A percentile compares a stretch with the other conserved stretches of the same genome.
phyloP scores from a whole-genome alignment of 2,888 invertebrate species.

The Philaethria dido region DNA sequence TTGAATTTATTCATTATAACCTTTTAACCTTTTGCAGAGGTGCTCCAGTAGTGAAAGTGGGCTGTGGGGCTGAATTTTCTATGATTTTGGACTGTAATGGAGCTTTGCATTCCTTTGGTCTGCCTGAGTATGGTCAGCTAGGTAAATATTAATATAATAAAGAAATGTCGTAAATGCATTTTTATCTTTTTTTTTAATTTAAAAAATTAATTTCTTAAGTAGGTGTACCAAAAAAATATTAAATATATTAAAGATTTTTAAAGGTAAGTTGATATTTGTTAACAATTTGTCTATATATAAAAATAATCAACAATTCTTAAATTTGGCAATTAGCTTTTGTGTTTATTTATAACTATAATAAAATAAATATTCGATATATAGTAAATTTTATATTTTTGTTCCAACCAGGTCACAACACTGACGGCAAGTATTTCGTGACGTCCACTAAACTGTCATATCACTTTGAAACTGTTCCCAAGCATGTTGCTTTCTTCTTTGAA shows the following conservation, averaged over 20 bases:
- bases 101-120: conserved; percentile 94
- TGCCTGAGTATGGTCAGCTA: conserved; percentile 96
- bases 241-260: too few species aligned
- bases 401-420: conserved; percentile 93
- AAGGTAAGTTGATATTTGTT: too few species aligned
- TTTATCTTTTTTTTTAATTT: too few species aligned
- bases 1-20: conserved; percentile 16
- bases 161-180: too few species aligned
- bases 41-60: conserved; percentile 93
- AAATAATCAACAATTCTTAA: too few species aligned
- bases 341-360: too few species aligned
- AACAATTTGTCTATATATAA: too few species aligned
- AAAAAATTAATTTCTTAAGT: too few species aligned
- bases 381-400: background rate
- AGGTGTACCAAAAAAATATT: too few species aligned
- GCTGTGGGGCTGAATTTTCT: conserved; percentile 96
- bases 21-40: conserved; percentile 84
- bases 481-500: conserved; percentile 93
- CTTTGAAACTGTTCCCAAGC: conserved; percentile 93
- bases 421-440: conserved; percentile 96
- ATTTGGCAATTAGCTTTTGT: too few species aligned
- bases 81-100: conserved; percentile 95
- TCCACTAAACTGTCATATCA: conserved; percentile 94
- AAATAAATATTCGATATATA: too few species aligned
- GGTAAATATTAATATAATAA: conserved; percentile 77